These are phyloP conservation scores for Rhadina sibilatrix DNA, from an alignment of 2,113 vertebrate species.

Conservation along the genomic window DNA sequence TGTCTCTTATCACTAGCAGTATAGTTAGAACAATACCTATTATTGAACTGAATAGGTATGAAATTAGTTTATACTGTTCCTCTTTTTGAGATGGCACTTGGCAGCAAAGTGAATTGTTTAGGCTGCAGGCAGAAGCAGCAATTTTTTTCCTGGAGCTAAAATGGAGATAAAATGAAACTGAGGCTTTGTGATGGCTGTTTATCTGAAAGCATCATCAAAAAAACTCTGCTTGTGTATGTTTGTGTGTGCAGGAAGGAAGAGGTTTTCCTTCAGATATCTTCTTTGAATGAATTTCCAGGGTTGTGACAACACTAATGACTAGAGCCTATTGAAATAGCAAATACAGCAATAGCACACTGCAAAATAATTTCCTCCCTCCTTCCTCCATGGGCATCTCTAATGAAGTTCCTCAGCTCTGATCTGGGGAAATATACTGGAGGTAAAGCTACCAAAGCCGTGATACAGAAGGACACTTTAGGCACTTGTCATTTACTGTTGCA, in stretches of 20 bases:
- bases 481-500: neutral
- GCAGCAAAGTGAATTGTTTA: constrained; percentile 56
- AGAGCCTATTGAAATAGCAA: neutral
- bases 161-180: constrained; percentile 35
- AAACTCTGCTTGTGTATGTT: neutral
- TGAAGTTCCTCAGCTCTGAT: neutral
- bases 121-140: neutral
- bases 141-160: constrained; percentile 8
- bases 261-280: neutral
- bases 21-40: constrained; percentile 66
- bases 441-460: neutral
- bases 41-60: constrained; percentile 73
- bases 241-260: neutral
- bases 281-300: neutral
- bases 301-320: neutral
- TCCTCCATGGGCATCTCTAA: neutral
- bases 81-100: constrained; percentile 61
- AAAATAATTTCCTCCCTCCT: neutral
- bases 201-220: constrained; percentile 20
- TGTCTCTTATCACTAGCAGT: constrained; percentile 62
- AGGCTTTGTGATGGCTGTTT: constrained; percentile 6
- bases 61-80: constrained; percentile 74
- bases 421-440: neutral
- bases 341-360: neutral
- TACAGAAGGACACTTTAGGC: neutral